These are phyloP conservation scores for Perdita meconis DNA, from an alignment of 2,888 invertebrate species.

Conservation along the genomic window DNA sequence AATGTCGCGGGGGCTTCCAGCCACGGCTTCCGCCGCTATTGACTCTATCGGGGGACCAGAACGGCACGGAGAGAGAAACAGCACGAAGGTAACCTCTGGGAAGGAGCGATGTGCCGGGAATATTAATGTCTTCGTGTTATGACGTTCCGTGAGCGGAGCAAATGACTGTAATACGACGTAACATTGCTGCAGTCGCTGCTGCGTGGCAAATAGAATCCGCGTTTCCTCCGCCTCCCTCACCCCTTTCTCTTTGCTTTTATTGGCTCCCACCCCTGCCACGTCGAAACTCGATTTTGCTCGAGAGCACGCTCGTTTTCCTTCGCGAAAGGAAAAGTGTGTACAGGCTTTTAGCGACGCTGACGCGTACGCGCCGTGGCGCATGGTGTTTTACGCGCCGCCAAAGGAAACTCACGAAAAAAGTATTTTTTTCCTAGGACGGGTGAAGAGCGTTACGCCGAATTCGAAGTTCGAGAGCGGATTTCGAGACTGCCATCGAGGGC, in stretches of 20 bases:
- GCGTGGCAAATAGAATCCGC: slow-evolving; percentile 47
- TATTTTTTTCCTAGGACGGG: background rate
- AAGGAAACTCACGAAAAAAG: slow-evolving; percentile 22
- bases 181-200: slow-evolving; percentile 29
- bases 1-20: slow-evolving; percentile 56
- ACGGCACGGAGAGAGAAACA: slow-evolving; percentile 8
- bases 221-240: background rate
- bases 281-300: slow-evolving; percentile 29
- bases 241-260: background rate
- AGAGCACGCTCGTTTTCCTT: slow-evolving; percentile 33
- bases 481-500: slow-evolving; percentile 29
- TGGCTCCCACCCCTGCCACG: background rate
- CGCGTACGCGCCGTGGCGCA: slow-evolving; percentile 8
- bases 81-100: slow-evolving; percentile 30
- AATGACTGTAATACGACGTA: slow-evolving; percentile 64
- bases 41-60: slow-evolving; percentile 45
- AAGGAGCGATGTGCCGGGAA: slow-evolving; percentile 51
- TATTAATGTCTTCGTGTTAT: slow-evolving; percentile 61
- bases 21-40: slow-evolving; percentile 49
- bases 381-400: slow-evolving; percentile 7
- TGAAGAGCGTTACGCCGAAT: slow-evolving; percentile 22
- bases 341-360: slow-evolving; percentile 24
- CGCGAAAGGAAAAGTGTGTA: slow-evolving; percentile 47
- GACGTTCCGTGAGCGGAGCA: slow-evolving; percentile 53
- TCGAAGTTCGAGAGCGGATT: slow-evolving; percentile 44